Percentiles rank a stretch among this genome's conserved stretches.
These are phyloP conservation scores for Python bivittatus DNA, from an alignment of 2,113 vertebrate genomes.

Conservation along the genomic window DNA sequence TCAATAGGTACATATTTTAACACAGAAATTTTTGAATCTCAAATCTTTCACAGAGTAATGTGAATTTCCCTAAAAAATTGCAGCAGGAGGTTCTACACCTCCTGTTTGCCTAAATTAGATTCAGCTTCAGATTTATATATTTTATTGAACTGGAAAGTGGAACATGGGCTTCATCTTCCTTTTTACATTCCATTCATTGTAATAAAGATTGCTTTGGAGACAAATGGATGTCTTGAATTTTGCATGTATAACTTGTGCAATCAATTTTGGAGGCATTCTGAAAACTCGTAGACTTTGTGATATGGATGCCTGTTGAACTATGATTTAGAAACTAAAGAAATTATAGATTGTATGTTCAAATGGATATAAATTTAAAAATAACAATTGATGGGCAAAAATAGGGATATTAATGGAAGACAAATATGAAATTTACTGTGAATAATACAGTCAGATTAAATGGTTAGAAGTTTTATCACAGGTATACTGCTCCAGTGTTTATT, in stretches of 20 bases:
- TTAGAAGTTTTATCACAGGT: not conserved
- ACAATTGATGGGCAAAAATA: not conserved
- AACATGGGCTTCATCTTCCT: too few relatives aligned
- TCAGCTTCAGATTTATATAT: too few relatives aligned
- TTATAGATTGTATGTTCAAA: not conserved
- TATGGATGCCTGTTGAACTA: not conserved
- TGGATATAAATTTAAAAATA: not conserved
- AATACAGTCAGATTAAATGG: not conserved
- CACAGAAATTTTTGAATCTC: not conserved
- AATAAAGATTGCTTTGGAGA: too few relatives aligned
- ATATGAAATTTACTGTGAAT: not conserved
- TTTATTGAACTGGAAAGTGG: too few relatives aligned
- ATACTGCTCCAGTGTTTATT: not conserved
- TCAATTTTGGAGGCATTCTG: not conserved
- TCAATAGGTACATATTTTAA: not conserved
- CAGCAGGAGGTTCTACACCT: too few relatives aligned
- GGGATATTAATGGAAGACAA: not conserved
- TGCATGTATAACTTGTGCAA: too few relatives aligned
- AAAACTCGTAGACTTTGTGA: not conserved
- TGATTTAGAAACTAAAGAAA: not conserved
- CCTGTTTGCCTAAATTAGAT: too few relatives aligned
- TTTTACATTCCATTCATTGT: too few relatives aligned
- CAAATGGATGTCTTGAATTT: too few relatives aligned
- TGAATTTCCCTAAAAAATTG: too few relatives aligned
- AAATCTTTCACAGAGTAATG: not conserved